These are phyloP conservation scores for Gastrophryne carolinensis DNA, from an alignment of 2,797 vertebrate species.

Conservation along the genomic window DNA sequence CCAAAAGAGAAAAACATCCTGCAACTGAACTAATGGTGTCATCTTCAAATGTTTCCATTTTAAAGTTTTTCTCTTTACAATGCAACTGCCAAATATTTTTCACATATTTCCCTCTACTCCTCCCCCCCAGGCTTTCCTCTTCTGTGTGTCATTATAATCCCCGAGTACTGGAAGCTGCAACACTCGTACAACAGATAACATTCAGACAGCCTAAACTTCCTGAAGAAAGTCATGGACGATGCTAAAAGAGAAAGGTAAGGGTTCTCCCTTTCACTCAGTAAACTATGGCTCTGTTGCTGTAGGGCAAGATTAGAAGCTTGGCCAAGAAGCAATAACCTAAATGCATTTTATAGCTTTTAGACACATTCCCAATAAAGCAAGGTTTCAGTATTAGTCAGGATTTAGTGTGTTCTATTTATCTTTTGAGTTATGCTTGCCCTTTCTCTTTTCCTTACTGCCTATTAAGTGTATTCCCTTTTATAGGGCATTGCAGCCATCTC, in stretches of 20 bases:
- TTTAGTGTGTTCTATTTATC: not conserved
- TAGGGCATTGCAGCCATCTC: conserved; percentile 68
- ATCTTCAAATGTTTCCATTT: no score
- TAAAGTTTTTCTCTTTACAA: no score
- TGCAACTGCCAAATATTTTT: no score
- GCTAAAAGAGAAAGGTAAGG: not conserved
- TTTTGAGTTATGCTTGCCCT: not conserved
- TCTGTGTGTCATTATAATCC: not conserved
- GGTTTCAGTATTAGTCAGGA: not conserved
- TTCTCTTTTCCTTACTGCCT: not conserved
- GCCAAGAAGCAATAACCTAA: not conserved
- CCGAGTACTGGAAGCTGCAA: not conserved
- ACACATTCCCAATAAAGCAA: not conserved
- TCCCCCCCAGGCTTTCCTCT: conserved; percentile 2
- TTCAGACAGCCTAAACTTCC: not conserved
- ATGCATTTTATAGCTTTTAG: not conserved
- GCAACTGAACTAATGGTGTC: no score
- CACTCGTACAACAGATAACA: no score
- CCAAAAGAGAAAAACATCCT: no score
- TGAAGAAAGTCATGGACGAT: not conserved
- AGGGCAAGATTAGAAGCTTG: not conserved
- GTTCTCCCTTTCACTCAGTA: not conserved
- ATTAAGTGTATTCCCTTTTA: no score
- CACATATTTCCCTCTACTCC: not conserved
- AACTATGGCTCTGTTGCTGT: not conserved